Evolutionary conservation across 2,888 invertebrate genomes (phyloP), one percentile per base, ranked within the genome.

Genomic region (Nezara viridula): DNA sequence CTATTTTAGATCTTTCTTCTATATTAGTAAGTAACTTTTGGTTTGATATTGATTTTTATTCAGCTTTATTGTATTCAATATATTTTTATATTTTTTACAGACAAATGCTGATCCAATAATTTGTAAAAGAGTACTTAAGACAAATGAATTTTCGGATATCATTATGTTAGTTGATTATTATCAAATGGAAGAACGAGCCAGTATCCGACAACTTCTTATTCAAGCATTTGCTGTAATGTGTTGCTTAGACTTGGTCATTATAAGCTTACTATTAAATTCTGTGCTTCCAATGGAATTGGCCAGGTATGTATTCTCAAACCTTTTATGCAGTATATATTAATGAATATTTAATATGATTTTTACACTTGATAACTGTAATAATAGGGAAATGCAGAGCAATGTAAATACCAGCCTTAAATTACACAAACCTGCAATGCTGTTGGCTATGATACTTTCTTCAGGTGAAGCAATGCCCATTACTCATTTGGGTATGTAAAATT

Each of bases 181-280:
- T 93, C 98, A 98, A 94, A 98, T 98, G 98, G 98, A 98, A 93
- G 95, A 96, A 0, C 94, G 97, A 91, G 97, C 97, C 97, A 96
- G 96, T 0, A 95, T 98, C 90, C 95, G 98, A 91, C 96, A 96
- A 92, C 94, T 97, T 19, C 93, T 98, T 77, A 93, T 98, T 89
- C 95, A 98, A 94, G 96, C 97, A 14, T 98, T 98, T 93, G 96
- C 96, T 37, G 96, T 97, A 50, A 96, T 98, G 95, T 98, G 98
- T 92, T 96, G 96, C 50, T 93, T 98, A 90, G 97, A 98, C 93
- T 94, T 95, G 89, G 95, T 96, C 9, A 96, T 97, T 81, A 94
- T 98, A 55, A 96, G 95, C 88, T 96, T 98, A 40, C 95, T 98
- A 92, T 94, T 98, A 37, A 96, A 96, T 92, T 98, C 98, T 24